phyloP scores from a whole-genome alignment of 2,797 vertebrate genomes.

The Coregonus sp. region DNA sequence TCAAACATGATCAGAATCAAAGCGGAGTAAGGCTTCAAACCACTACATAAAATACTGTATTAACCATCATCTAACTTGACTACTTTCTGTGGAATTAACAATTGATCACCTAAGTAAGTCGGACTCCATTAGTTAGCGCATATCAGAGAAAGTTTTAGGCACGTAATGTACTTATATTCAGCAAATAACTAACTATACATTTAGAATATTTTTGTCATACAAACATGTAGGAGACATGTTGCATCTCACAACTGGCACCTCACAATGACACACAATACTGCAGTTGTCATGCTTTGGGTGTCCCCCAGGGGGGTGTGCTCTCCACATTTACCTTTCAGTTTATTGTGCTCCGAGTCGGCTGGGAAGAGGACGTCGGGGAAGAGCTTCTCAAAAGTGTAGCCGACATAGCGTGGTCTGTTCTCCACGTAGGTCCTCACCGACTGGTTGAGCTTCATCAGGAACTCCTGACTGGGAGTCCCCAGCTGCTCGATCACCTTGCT shows the following conservation, averaged over 20 bases:
- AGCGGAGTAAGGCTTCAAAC: neutral
- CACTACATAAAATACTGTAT: neutral
- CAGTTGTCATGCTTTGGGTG: neutral
- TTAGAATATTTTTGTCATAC: neutral
- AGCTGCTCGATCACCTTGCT: slow-evolving; percentile 99
- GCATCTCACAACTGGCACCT: neutral
- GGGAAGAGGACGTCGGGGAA: slow-evolving; percentile 97
- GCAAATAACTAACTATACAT: neutral
- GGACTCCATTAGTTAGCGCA: slow-evolving; percentile 33
- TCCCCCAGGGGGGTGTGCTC: neutral
- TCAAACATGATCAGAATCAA: slow-evolving; percentile 12
- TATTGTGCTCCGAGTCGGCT: slow-evolving; percentile 97
- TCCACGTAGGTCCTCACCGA: slow-evolving; percentile 97
- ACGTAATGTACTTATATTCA: neutral
- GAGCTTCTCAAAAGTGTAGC: slow-evolving; percentile 98
- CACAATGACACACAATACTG: neutral
- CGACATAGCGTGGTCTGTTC: slow-evolving; percentile 95
- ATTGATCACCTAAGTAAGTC: slow-evolving; percentile 17
- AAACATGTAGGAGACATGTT: neutral
- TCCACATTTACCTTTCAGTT: slow-evolving; percentile 87
- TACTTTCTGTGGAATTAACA: slow-evolving; percentile 12
- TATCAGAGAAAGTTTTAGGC: neutral
- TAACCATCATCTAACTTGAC: slow-evolving; percentile 6
- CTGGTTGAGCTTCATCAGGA: slow-evolving; percentile 98
- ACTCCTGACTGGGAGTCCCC: slow-evolving; percentile 93